Percentiles rank a stretch among this genome's conserved stretches.
Conservation (phyloP, 2,888 invertebrate genomes). For the Trissonchulus sp. region DNA sequence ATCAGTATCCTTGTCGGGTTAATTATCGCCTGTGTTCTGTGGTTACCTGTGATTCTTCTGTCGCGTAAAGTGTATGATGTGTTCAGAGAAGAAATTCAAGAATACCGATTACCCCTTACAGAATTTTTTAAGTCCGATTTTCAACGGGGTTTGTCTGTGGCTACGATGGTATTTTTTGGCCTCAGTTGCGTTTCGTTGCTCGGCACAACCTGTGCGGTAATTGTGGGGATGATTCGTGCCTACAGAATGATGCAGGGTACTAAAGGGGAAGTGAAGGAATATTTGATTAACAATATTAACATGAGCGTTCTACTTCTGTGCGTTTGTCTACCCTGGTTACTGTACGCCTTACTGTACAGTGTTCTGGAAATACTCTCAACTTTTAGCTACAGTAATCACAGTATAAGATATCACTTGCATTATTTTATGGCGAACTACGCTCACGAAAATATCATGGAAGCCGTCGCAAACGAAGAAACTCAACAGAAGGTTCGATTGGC, state of each 20-base stretch:
- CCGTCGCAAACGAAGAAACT: not conserved
- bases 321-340: not conserved
- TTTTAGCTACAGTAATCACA: not conserved
- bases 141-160: not conserved
- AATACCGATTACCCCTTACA: not conserved
- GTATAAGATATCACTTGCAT: not conserved
- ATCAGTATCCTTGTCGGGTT: too few species aligned
- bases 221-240: not conserved
- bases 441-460: not conserved
- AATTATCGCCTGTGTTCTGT: too few species aligned
- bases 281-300: not conserved
- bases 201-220: not conserved
- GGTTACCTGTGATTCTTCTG: too few species aligned
- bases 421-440: not conserved
- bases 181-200: not conserved
- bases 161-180: not conserved
- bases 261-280: not conserved
- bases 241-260: not conserved
- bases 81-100: not conserved
- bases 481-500: not conserved
- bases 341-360: not conserved
- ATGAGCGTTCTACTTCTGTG: not conserved
- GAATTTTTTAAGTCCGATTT: not conserved
- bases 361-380: not conserved
- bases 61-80: too few species aligned